Evolutionary conservation across 2,113 vertebrate genomes (phyloP).

Genomic region (Panthera uncia): DNA sequence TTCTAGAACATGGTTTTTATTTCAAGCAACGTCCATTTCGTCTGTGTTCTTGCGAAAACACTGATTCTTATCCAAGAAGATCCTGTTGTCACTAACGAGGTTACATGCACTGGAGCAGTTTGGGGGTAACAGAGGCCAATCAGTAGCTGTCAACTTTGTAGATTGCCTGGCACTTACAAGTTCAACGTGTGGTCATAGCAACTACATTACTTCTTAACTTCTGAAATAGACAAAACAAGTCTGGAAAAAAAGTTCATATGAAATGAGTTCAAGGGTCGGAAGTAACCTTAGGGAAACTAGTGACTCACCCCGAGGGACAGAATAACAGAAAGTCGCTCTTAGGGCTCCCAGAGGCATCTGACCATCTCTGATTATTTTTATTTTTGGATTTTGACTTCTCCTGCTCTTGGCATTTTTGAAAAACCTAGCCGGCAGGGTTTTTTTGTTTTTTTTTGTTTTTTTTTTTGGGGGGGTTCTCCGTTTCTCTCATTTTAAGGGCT

Average conservation of each 20-base stretch:
- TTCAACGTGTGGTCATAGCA: not conserved
- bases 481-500: constrained; percentile 30
- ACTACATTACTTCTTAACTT: not conserved
- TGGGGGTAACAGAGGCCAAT: not conserved
- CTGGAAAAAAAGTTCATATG: not conserved
- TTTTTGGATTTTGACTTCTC: constrained; percentile 5
- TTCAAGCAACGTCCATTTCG: constrained; percentile 25
- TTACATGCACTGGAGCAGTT: not conserved
- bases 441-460: not conserved
- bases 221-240: not conserved
- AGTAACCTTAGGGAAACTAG: not conserved
- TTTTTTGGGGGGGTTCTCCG: not conserved
- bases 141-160: not conserved
- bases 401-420: not conserved
- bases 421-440: not conserved
- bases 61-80: constrained; percentile 11
- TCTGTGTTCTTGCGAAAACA: not conserved
- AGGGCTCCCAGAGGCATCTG: not conserved
- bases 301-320: not conserved
- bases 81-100: not conserved
- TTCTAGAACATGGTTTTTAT: not conserved
- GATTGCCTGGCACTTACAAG: not conserved
- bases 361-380: constrained; percentile 38
- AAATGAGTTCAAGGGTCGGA: constrained; percentile 28
- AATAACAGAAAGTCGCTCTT: not conserved